Percentiles rank a stretch among this genome's conserved stretches.
Conservation (phyloP, 2,888 invertebrate species). For the Aelia acuminata region DNA sequence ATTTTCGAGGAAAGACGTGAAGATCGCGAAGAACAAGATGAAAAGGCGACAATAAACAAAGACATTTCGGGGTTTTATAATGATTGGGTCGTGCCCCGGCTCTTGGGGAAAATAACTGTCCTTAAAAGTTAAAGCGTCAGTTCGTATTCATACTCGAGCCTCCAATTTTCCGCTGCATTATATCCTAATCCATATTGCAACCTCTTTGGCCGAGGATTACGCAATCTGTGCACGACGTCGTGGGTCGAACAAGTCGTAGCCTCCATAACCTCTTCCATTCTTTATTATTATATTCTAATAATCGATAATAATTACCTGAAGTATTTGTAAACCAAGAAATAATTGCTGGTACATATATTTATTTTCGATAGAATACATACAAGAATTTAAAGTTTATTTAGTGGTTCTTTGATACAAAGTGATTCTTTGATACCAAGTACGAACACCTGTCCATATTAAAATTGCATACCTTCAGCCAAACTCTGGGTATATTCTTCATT, state of each 20-base stretch:
- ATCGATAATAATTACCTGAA: not conserved
- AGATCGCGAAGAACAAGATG: too few relatives aligned
- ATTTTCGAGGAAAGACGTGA: not conserved
- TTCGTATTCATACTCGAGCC: constrained; percentile 42
- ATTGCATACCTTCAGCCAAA: too few relatives aligned
- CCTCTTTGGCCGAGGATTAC: constrained; percentile 11
- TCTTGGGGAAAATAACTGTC: not conserved
- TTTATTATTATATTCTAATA: not conserved
- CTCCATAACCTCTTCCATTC: not conserved
- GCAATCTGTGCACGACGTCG: not conserved
- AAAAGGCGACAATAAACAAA: not conserved
- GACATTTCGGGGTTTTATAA: constrained; percentile 13
- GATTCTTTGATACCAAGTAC: too few relatives aligned
- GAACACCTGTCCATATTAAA: too few relatives aligned
- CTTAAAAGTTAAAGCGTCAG: not conserved
- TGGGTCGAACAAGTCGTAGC: not conserved
- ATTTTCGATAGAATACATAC: too few relatives aligned
- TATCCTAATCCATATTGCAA: not conserved
- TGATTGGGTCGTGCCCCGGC: not conserved
- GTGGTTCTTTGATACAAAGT: too few relatives aligned
- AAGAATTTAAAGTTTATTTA: too few relatives aligned
- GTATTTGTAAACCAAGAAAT: not conserved
- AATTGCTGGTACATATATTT: too few relatives aligned
- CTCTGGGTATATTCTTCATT: too few relatives aligned
- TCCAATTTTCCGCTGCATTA: constrained; percentile 41